Base-by-base conservation (phyloP, 1,140 invertebrate species). In the Papilio dardanus region DNA sequence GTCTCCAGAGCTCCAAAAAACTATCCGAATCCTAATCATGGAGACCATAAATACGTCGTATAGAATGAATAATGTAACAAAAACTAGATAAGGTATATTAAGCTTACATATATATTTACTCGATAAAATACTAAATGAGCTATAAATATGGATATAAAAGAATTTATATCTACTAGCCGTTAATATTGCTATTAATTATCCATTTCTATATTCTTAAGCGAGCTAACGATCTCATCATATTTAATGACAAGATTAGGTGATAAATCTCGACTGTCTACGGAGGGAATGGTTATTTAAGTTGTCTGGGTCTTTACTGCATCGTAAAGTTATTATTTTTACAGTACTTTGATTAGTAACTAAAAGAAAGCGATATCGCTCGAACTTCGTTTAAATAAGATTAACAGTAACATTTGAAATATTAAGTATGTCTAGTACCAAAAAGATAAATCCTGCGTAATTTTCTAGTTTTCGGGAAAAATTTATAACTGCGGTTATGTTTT, bases 141-240 rank as follows among this genome's bases (percentile, higher is more conserved):
- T 2, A 69, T 69, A 69, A 69, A 69, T 69, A 14, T 16, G 8
- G 66, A 33, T 8, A 67, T 68, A 69, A 40, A 69, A 69, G 67
- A 40, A 21, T 69, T 69, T 37, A 69, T 69, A 40, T 16, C 31
- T 14, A 40, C 24, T 40, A 69, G 28, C n/a, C 35, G n/a, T 69
- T 69, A 35, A 69, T 40, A 6, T 24, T 6, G 31, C 67, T 24
- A 69, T 69, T 69, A 69, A 40, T 69, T 69, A 42, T 42, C 67
- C 31, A 69, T 69, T 69, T 35, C 67, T 69, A 69, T 69, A 40
- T 24, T 69, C 67, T 69, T 40, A 21, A 40, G 33, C 67, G 35
- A 40, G 2, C 10, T 69, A 69, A 69, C 33, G 67, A 35, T 40
- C 19, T 14, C 67, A 69, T 68, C 10, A 68, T 40, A 37, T 35